These are phyloP conservation scores for Garrulus glandarius DNA, from an alignment of 2,797 vertebrate species.

Conservation along the genomic window DNA sequence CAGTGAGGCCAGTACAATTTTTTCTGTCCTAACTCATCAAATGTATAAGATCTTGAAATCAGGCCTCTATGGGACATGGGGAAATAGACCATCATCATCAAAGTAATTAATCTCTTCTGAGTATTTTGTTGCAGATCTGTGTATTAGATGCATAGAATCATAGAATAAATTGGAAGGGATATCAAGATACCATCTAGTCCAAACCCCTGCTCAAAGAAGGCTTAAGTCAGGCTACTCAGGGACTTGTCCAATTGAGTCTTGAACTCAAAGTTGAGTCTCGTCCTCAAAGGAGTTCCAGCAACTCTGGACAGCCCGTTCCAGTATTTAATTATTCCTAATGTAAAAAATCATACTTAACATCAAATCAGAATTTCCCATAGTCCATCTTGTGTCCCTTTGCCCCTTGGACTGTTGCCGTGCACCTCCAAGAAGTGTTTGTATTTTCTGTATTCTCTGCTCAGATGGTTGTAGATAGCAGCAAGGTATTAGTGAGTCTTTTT, in stretches of 20 bases:
- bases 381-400: background rate
- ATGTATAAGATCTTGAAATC: background rate
- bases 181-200: background rate
- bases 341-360: background rate
- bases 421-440: background rate
- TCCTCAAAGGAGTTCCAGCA: background rate
- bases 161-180: background rate
- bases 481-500: background rate
- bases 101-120: background rate
- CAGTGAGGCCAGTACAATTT: background rate
- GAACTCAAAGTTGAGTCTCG: background rate
- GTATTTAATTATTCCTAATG: background rate
- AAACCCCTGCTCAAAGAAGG: background rate
- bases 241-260: background rate
- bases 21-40: background rate
- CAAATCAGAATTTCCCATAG: background rate
- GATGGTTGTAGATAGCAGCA: background rate
- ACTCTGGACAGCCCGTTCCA: background rate
- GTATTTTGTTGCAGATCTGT: background rate
- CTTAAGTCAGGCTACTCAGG: background rate
- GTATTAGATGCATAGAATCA: background rate
- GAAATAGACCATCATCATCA: background rate
- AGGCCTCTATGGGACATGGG: background rate
- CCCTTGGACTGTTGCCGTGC: rapidly evolving
- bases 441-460: background rate